Conservation (phyloP, 2,113 vertebrate genomes). For the Dipodomys spectabilis region DNA sequence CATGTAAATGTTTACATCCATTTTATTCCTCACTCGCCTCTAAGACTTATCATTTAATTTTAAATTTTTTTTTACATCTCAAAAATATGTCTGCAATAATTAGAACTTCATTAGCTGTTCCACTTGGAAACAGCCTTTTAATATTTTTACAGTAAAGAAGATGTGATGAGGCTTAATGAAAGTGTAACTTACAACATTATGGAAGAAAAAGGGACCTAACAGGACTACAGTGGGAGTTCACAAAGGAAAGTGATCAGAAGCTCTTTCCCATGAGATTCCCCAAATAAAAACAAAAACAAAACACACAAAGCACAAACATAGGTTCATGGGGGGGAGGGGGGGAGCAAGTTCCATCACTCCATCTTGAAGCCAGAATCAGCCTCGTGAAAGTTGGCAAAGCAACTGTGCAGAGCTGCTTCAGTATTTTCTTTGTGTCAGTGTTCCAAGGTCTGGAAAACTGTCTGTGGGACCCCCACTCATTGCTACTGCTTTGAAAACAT, state of each 20-base stretch:
- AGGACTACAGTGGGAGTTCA: constrained; percentile 80
- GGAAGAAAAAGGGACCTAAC: constrained; percentile 83
- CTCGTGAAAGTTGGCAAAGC: constrained; percentile 67
- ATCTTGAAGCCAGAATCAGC: constrained; percentile 71
- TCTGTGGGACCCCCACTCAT: constrained; percentile 75
- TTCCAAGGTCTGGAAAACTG: constrained; percentile 64
- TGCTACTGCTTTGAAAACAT: constrained; percentile 85
- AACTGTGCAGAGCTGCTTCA: constrained; percentile 71
- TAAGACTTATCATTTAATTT: constrained; percentile 85
- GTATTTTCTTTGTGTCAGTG: constrained; percentile 73
- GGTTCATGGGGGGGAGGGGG: constrained; percentile 46
- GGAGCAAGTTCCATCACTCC: constrained; percentile 74
- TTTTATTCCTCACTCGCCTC: constrained; percentile 87
- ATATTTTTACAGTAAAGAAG: constrained; percentile 83
- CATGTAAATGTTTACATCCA: constrained; percentile 96
- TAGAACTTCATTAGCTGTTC: constrained; percentile 79
- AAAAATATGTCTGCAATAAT: constrained; percentile 88
- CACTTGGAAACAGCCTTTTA: constrained; percentile 79
- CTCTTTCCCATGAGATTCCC: constrained; percentile 79
- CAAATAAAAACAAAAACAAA: constrained; percentile 81
- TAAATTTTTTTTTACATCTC: constrained; percentile 86
- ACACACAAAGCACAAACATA: constrained; percentile 83
- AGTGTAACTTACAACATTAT: constrained; percentile 84
- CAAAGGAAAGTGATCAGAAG: constrained; percentile 79
- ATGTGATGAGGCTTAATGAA: constrained; percentile 79